Evolutionary conservation across 2,113 vertebrate genomes (phyloP), one percentile per base, ranked within the genome.

Genomic region (Colius striatus): DNA sequence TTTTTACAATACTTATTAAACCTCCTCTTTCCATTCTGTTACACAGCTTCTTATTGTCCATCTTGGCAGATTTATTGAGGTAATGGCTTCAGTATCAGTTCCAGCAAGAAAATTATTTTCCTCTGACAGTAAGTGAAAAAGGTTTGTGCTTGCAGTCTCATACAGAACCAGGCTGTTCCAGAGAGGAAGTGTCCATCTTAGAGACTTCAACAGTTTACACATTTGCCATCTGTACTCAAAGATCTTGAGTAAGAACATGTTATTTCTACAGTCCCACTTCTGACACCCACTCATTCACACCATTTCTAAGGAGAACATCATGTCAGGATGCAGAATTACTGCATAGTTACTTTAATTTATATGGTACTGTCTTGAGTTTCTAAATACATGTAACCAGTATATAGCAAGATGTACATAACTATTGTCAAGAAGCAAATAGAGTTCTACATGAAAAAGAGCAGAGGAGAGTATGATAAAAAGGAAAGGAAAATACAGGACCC

Each of bases 201-300:
- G 21, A 87, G 16, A 54, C 43, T 90, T 77, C 53, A 87, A 79
- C 79, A 92, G 72, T 79, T 89, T 91, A 82, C 23, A 84, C 41
- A 60, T 80, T 89, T 92, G 74, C 90, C 80, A 96, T 96, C 93
- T 96, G 94, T 89, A 87, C 83, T 93, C 83, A 87, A 48, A 85
- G 60, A 86, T 84, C 75, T 88, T 88, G 74, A 92, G 71, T 32
- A 47, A 83, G 90, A 96, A 92, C 65, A 94, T 48, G 72, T 67
- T 95, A 92, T 95, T 97, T 95, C 89, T 93, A 89, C 65, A 95
- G 92, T 66, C 74, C 57, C 83, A 71, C 85, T 94, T 92, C 57
- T 91, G 90, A 94, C 94, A 82, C 92, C 95, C 80, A 94, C 95
- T 91, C 73, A 63, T 90, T 95, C 89, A 87, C 91, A 94, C 75